Conservation (phyloP, 2,113 vertebrate species). For the Nipponia nippon region DNA sequence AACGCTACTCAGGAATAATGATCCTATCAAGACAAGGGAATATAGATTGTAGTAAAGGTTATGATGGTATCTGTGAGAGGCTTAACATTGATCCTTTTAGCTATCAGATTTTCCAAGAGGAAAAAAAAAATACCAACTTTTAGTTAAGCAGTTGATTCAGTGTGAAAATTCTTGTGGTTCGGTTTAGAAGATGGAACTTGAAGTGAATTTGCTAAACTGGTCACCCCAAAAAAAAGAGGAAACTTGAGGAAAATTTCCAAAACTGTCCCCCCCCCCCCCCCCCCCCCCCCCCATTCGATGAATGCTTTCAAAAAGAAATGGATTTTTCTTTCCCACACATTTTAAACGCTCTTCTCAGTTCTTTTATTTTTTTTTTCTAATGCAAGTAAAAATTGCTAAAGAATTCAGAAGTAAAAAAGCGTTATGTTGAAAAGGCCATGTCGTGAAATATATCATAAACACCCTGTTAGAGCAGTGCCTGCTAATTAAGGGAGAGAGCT, state of each 20-base stretch:
- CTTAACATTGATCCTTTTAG: constrained; percentile 36
- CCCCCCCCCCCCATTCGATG: neutral
- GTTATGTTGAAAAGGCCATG: neutral
- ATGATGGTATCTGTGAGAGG: constrained; percentile 6
- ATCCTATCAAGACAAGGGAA: neutral
- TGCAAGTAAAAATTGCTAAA: constrained; percentile 11
- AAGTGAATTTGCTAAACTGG: neutral
- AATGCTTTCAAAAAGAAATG: neutral
- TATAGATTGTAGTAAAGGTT: constrained; percentile 43
- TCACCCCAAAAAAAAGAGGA: too few relatives aligned
- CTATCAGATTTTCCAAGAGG: neutral
- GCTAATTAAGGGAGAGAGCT: constrained; percentile 46
- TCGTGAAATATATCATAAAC: constrained; percentile 21
- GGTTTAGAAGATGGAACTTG: neutral
- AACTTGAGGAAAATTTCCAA: neutral
- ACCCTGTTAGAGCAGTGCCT: neutral
- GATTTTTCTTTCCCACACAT: neutral
- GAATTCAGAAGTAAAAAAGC: constrained; percentile 23
- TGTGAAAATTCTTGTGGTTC: constrained; percentile 1
- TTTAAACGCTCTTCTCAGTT: neutral
- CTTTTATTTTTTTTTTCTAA: neutral
- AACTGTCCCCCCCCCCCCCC: too few relatives aligned
- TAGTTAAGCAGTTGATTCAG: neutral
- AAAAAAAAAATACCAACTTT: neutral
- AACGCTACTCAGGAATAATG: neutral